These are phyloP conservation scores for Echinometra lucunter DNA, from an alignment of 53 echinoderm and acorn worm genomes.

Conservation along the genomic window DNA sequence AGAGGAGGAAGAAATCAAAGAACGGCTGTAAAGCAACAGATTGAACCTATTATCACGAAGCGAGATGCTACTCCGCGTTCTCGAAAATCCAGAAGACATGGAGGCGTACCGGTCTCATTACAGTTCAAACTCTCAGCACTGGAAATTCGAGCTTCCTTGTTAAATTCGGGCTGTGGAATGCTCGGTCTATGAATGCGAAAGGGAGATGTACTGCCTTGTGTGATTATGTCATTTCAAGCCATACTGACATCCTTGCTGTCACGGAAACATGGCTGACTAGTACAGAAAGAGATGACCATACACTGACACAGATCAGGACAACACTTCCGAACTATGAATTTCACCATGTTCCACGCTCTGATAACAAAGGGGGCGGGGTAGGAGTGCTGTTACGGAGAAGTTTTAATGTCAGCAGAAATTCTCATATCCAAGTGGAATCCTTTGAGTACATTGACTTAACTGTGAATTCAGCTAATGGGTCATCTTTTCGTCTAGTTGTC, in stretches of 20 bases:
- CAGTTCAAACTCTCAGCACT: not conserved
- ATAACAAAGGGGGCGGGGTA: too few species aligned
- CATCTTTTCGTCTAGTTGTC: too few species aligned
- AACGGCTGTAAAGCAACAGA: too few species aligned
- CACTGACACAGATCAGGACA: not conserved
- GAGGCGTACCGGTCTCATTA: not conserved
- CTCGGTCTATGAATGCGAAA: slow-evolving; percentile 69
- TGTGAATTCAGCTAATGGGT: too few species aligned
- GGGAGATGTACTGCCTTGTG: slow-evolving; percentile 15
- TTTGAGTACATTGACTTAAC: too few species aligned
- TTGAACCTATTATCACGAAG: not conserved
- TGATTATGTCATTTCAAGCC: not conserved
- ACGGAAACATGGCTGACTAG: slow-evolving; percentile 37
- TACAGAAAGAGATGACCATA: slow-evolving; percentile 14
- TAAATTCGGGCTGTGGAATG: too few species aligned
- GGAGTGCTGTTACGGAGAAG: too few species aligned
- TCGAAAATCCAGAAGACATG: not conserved
- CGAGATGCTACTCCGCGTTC: not conserved
- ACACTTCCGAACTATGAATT: slow-evolving; percentile 26
- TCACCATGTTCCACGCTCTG: too few species aligned
- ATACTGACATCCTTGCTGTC: slow-evolving; percentile 4
- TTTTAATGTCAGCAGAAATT: too few species aligned
- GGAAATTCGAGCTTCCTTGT: not conserved
- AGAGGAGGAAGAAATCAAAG: not conserved
- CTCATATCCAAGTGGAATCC: too few species aligned